A percentile compares a stretch with the other conserved stretches of the same genome.
Evolutionary conservation across 2,888 invertebrate species (phyloP).

Genomic region (Helobdella robusta): DNA sequence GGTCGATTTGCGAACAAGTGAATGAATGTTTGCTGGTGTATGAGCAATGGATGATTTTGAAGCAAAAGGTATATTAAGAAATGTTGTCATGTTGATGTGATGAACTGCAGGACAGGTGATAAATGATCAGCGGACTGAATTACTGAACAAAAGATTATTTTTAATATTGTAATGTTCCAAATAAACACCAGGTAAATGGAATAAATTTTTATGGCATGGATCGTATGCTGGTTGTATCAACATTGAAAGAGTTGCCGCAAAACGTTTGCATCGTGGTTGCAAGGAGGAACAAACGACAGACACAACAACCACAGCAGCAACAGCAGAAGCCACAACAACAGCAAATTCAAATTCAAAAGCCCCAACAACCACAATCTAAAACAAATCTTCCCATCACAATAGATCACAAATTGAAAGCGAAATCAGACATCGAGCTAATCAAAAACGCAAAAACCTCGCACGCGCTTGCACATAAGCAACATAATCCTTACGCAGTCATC

Average conservation of each 20-base stretch:
- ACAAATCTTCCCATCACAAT: neutral
- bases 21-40: neutral
- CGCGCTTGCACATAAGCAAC: neutral
- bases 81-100: no score
- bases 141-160: no score
- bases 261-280: slow-evolving; percentile 86
- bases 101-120: no score
- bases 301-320: no score
- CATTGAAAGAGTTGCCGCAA: slow-evolving; percentile 78
- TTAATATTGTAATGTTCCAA: no score
- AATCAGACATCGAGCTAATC: neutral
- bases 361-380: no score
- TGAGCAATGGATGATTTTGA: neutral
- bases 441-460: neutral
- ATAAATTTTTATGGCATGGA: slow-evolving; percentile 71
- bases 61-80: no score
- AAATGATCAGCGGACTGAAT: no score
- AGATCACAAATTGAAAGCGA: neutral
- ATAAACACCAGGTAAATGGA: slow-evolving; percentile 78
- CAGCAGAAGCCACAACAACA: no score
- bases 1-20: neutral
- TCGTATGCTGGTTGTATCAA: slow-evolving; percentile 84
- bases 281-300: slow-evolving; percentile 41
- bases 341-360: no score
- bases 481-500: slow-evolving; percentile 50